phyloP scores from a whole-genome alignment of 2,113 vertebrate genomes.

The Phaethornis superciliosus region DNA sequence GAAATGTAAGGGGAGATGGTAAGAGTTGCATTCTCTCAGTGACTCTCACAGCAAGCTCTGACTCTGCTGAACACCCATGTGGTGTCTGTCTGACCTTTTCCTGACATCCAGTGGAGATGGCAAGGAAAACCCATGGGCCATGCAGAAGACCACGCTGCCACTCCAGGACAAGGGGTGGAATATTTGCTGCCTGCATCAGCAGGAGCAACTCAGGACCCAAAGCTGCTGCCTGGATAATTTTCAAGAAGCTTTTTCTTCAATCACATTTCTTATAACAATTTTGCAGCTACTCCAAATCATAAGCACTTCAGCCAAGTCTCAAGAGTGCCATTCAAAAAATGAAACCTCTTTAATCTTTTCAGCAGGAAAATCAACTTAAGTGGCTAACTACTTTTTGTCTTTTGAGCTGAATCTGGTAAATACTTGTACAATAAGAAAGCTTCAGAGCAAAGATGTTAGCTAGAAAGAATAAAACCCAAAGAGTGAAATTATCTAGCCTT shows the following conservation, averaged over 20 bases:
- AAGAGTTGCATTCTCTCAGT: background rate
- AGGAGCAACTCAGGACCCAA: background rate
- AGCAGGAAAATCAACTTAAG: constrained; percentile 40
- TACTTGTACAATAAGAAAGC: background rate
- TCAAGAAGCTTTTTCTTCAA: background rate
- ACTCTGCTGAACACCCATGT: background rate
- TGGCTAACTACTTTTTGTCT: constrained; percentile 8
- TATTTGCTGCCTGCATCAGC: background rate
- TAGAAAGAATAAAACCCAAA: background rate
- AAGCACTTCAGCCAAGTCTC: constrained; percentile 28
- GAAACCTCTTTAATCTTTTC: constrained; percentile 42
- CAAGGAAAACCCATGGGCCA: background rate
- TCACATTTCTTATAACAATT: background rate
- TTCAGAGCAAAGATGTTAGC: background rate
- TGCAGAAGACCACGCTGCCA: background rate
- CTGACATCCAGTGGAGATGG: background rate
- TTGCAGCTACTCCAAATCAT: background rate
- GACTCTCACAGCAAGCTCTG: background rate
- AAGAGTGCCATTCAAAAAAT: constrained; percentile 21
- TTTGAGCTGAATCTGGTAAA: constrained; percentile 4
- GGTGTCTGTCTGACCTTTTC: background rate
- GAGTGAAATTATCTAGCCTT: background rate
- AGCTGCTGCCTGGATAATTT: background rate
- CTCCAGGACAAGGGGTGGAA: background rate
- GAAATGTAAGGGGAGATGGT: rapidly evolving